A percentile compares a stretch with the other conserved stretches of the same genome.
Conservation (phyloP, 1,140 invertebrate species). For the Drosophila triauraria region DNA sequence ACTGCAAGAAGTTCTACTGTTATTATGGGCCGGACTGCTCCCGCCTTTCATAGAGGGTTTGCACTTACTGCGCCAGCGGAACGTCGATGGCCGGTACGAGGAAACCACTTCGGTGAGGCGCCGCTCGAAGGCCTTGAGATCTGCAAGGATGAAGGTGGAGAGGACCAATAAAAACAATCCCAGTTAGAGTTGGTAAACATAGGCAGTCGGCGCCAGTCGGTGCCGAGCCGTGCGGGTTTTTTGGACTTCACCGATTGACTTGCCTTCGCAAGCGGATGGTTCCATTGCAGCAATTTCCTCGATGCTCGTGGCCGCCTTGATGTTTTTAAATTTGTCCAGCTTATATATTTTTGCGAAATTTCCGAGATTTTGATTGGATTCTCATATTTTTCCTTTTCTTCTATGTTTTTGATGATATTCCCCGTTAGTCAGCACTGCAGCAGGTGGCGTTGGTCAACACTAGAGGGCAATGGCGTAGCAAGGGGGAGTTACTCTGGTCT, state of each 20-base stretch:
- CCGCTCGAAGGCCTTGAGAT: conserved; percentile 98
- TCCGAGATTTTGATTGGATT: conserved; percentile 65
- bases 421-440: conserved; percentile 20
- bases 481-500: background rate
- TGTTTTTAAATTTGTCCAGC: conserved; percentile 71
- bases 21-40: conserved; percentile 9
- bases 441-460: conserved; percentile 19
- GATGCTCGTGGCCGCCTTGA: conserved; percentile 74
- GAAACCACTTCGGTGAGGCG: conserved; percentile 98
- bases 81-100: conserved; percentile 95
- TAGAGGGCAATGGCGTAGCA: background rate
- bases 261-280: conserved; percentile 82
- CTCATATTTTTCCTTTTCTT: conserved; percentile 64
- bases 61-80: conserved; percentile 95
- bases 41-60: background rate
- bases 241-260: background rate
- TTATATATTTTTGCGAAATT: conserved; percentile 63
- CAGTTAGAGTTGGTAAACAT: conserved; percentile 46
- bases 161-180: conserved; percentile 19
- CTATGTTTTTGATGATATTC: conserved; percentile 49
- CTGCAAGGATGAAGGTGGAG: conserved; percentile 86
- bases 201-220: conserved; percentile 23
- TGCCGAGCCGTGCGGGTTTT: background rate
- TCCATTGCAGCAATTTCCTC: conserved; percentile 79
- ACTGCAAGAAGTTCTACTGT: conserved; percentile 86